phyloP scores from a whole-genome alignment of 2,113 vertebrate species.

The Empidonax alnorum region DNA sequence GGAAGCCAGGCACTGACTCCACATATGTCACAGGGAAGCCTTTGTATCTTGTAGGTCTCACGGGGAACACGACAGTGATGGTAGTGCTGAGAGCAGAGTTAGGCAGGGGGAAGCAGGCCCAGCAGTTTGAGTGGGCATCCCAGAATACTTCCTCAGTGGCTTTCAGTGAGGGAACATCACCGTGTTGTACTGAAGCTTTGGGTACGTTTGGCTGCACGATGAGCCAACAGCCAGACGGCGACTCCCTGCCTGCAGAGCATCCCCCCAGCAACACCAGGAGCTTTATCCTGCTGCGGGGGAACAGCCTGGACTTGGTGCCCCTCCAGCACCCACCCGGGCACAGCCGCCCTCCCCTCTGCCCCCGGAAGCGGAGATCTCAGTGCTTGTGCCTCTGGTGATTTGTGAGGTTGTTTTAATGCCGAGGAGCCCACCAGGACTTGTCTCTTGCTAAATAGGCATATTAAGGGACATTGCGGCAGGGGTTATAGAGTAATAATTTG shows the following conservation, averaged over 20 bases:
- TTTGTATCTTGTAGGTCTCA: not conserved
- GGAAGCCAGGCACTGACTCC: not conserved
- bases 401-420: slow-evolving; percentile 62
- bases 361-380: rapidly evolving
- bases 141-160: not conserved
- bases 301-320: not conserved
- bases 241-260: not conserved
- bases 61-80: not conserved
- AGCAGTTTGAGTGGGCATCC: not conserved
- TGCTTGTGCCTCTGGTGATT: slow-evolving; percentile 59
- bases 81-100: not conserved
- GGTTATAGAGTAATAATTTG: slow-evolving; percentile 64
- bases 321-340: not conserved
- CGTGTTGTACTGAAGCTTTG: not conserved
- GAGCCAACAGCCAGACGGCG: not conserved
- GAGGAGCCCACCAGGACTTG: slow-evolving; percentile 66
- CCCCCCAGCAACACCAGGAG: not conserved
- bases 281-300: not conserved
- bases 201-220: not conserved
- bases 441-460: slow-evolving; percentile 69
- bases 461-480: slow-evolving; percentile 65
- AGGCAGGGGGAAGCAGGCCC: not conserved
- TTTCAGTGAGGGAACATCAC: not conserved
- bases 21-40: not conserved
- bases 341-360: not conserved